Base-by-base conservation (phyloP, 2,888 invertebrate genomes). In the Ochlodes sylvanus region DNA sequence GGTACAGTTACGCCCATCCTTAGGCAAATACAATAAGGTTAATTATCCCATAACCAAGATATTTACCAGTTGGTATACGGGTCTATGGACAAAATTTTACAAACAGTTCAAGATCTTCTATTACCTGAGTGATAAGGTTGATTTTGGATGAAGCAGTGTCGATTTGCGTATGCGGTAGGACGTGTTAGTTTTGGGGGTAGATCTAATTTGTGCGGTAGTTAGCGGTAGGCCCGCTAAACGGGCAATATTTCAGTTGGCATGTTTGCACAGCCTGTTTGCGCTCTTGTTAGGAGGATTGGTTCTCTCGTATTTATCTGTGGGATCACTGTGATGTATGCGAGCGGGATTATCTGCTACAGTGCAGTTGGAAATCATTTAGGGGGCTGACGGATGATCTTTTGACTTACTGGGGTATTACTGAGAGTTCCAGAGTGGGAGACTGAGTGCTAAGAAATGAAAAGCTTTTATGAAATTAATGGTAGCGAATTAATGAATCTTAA, bases 201-300 rank as follows among this genome's bases (percentile, higher is more conserved):
- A 79, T 80, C 78, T 82, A 81, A 84, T 83, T 82, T 82, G 83
- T 80, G 80, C 73, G 76, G 74, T 77, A 76, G 80, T 84, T 82
- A 82, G 83, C 74, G 82, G 80, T 75, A 73, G 75, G 77, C 76
- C 72, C 70, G 68, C 75, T 75, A 74, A 75, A 77, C 78, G 74
- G 74, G 77, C 79, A 76, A 82, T 81, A 79, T 80, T 82, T 78
- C 79, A 81, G 79, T 75, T 73, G 74, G 77, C 76, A 69, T 85
- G 84, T 87, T 86, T 84, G 78, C 77, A 79, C 79, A 81, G 82
- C 76, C 76, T 78, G 80, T 80, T 79, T 79, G 76, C 75, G 17
- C 71, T 70, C 77, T 79, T 78, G 81, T 80, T 78, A 77, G 69
- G 75, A 68, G 75, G 73, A 75, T 73, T 75, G 75, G 73, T 71